Evolutionary conservation across 2,797 vertebrate species (phyloP), one percentile per base, ranked within the genome.

Genomic region (Monodelphis domestica): DNA sequence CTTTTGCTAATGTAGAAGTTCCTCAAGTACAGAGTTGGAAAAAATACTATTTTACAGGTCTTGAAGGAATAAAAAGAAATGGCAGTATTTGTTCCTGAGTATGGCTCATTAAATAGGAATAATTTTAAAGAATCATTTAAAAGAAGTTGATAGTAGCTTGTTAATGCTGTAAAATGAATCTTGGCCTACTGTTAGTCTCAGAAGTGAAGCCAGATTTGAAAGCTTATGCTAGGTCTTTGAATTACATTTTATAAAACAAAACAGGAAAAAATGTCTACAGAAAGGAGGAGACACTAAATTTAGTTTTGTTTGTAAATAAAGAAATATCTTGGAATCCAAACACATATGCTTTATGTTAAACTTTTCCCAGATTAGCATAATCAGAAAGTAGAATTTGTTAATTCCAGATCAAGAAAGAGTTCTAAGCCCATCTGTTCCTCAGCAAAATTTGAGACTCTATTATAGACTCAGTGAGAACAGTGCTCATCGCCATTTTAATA

Each of bases 231-330:
- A 84, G 89, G 78, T 84, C 90, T 55, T 55, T 70, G 70, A 88
- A 89, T 29, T 51, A 87, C 14, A 84, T 50, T 89, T 33, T 89
- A 63, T 30, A 70, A 93, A 94, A 96, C 45, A 70, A 92, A 94
- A 95, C n/a, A 84, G 88, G 90, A 89, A 92, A 89, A 63, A 95
- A 95, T 95, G 91, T 89, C 87, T 90, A 70, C 89, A 45, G 91
- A 33, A 93, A 52, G 92, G 94, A 96, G 45, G 87, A 94, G 89
- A 93, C 59, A 94, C 91, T 88, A 91, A 89, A 95, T 95, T 96
- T 93, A 57, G 89, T 90, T 93, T 91, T 90, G 59, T 93, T 96
- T 95, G 94, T 96, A 95, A 96, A 97, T 96, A 96, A 96, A 93
- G n/a, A 97, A 93, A 54, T 88, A 96, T 1, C 53, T 92, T 24